Conservation (phyloP, 2,797 vertebrate species). For the Sus cebifrons region DNA sequence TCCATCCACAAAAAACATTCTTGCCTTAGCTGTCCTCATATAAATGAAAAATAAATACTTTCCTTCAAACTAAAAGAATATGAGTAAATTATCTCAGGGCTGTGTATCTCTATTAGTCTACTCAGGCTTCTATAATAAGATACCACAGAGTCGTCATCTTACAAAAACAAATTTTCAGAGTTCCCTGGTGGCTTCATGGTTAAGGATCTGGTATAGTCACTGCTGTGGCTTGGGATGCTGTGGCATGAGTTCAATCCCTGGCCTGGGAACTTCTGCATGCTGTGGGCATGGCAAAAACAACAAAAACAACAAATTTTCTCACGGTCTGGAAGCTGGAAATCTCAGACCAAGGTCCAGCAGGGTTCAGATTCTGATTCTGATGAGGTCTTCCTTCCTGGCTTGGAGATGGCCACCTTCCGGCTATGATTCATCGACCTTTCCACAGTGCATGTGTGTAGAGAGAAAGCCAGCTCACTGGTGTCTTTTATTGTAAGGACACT, state of each 20-base stretch:
- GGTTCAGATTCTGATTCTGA: neutral
- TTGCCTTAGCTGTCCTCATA: neutral
- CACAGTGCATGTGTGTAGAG: neutral
- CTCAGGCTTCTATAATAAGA: neutral
- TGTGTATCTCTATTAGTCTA: neutral
- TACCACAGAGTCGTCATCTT: neutral
- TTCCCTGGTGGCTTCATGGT: no score
- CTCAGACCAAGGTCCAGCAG: neutral
- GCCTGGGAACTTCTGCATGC: no score
- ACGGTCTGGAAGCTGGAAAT: neutral
- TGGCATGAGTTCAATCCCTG: no score
- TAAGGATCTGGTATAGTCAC: no score
- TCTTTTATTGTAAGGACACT: neutral
- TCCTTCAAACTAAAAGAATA: neutral
- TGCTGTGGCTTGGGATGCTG: no score
- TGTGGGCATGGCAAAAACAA: no score
- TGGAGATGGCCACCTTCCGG: neutral
- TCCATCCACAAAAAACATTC: neutral
- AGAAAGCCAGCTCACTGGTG: neutral
- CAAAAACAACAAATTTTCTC: neutral
- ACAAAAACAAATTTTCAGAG: neutral
- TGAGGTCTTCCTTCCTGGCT: neutral
- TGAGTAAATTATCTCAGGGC: neutral
- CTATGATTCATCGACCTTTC: neutral
- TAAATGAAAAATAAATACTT: constrained; percentile 18